Conservation (phyloP, 1,140 invertebrate species). For the Parapsyche elsis region DNA sequence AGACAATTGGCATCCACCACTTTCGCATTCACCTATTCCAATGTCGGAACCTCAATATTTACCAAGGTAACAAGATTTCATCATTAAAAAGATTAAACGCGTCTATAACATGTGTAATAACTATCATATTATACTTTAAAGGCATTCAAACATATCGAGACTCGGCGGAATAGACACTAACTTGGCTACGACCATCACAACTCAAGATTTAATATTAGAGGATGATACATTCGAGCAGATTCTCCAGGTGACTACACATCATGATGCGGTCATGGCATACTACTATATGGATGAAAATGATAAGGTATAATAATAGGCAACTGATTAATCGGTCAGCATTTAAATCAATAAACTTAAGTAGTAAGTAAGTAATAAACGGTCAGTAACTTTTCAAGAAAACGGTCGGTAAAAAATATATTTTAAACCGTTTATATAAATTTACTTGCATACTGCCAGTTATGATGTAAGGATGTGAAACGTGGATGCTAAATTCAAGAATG, state of each 20-base stretch:
- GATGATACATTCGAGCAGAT: constrained; percentile 89
- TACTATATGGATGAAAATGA: constrained; percentile 91
- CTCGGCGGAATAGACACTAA: constrained; percentile 41
- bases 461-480: too few relatives aligned
- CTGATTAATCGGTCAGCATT: too few relatives aligned
- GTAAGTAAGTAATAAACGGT: too few relatives aligned
- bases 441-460: too few relatives aligned
- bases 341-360: too few relatives aligned
- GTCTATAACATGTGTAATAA: too few relatives aligned
- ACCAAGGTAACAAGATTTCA: too few relatives aligned
- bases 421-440: too few relatives aligned
- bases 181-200: neutral
- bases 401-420: too few relatives aligned
- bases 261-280: constrained; percentile 89
- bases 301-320: constrained; percentile 73
- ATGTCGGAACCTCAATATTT: neutral
- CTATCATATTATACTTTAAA: constrained; percentile 9
- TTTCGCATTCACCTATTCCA: neutral
- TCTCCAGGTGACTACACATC: constrained; percentile 82
- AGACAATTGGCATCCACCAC: constrained; percentile 21
- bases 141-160: constrained; percentile 47
- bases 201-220: constrained; percentile 57
- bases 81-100: too few relatives aligned
- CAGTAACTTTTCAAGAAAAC: too few relatives aligned
- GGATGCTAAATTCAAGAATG: too few relatives aligned